Evolutionary conservation across 2,888 invertebrate species (phyloP).

Genomic region (Synergus umbraculus): DNA sequence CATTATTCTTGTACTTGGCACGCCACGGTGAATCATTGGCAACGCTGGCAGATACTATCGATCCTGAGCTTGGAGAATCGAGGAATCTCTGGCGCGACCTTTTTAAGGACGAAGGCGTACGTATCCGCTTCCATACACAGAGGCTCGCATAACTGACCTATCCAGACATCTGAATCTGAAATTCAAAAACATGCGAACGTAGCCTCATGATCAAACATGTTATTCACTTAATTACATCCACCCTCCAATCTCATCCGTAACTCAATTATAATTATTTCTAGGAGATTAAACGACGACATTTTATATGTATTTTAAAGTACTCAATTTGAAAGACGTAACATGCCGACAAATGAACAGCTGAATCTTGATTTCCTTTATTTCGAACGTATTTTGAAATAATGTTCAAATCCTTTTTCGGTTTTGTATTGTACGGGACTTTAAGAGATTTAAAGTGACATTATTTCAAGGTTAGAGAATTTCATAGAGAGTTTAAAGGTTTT

Average conservation of each 20-base stretch:
- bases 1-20: constrained; percentile 31
- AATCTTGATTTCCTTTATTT: no score
- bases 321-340: no score
- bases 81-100: constrained; percentile 16
- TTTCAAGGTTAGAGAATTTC: no score
- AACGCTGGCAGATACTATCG: constrained; percentile 16
- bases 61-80: constrained; percentile 15
- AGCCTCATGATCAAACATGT: background rate
- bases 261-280: constrained; percentile 9
- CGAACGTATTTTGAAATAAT: no score
- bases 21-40: constrained; percentile 25
- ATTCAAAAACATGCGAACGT: constrained; percentile 12
- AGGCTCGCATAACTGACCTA: background rate
- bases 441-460: no score
- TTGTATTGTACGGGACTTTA: no score
- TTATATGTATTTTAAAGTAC: no score
- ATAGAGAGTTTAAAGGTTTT: no score
- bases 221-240: constrained; percentile 22
- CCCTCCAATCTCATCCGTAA: background rate
- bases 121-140: constrained; percentile 4
- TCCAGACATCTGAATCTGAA: background rate
- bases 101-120: constrained; percentile 24
- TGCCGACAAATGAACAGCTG: no score
- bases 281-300: background rate
- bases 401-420: no score